Evolutionary conservation across 2,113 vertebrate species (phyloP).

Genomic region (Pheucticus melanocephalus): DNA sequence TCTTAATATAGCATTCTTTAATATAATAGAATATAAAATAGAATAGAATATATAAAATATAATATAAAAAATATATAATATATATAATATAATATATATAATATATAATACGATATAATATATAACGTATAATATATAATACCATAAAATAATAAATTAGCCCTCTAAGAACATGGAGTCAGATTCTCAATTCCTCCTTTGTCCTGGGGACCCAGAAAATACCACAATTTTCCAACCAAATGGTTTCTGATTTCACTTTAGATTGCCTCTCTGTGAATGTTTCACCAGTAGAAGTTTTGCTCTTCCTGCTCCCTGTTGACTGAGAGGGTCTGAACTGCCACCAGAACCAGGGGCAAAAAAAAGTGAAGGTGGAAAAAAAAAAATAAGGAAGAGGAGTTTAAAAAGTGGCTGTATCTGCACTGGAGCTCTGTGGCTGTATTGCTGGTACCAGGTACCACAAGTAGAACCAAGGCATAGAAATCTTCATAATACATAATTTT

Average conservation of each 20-base stretch:
- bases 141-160: no score
- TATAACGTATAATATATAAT: no score
- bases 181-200: no score
- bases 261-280: neutral
- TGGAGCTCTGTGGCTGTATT: neutral
- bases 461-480: neutral
- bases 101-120: no score
- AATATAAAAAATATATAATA: no score
- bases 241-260: neutral
- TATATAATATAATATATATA: no score
- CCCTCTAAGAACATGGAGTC: no score
- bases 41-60: no score
- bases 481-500: slow-evolving; percentile 28
- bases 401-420: neutral
- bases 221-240: neutral
- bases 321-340: neutral
- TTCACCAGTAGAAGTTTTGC: neutral
- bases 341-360: neutral
- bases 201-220: no score
- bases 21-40: no score
- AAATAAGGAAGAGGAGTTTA: neutral
- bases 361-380: neutral
- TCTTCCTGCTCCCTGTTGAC: neutral
- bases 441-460: neutral
- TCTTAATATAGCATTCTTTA: no score